A percentile compares a stretch with the other conserved stretches of the same genome.
Conservation (phyloP, 1,140 invertebrate genomes). For the Leptestheria dahalacensis region DNA sequence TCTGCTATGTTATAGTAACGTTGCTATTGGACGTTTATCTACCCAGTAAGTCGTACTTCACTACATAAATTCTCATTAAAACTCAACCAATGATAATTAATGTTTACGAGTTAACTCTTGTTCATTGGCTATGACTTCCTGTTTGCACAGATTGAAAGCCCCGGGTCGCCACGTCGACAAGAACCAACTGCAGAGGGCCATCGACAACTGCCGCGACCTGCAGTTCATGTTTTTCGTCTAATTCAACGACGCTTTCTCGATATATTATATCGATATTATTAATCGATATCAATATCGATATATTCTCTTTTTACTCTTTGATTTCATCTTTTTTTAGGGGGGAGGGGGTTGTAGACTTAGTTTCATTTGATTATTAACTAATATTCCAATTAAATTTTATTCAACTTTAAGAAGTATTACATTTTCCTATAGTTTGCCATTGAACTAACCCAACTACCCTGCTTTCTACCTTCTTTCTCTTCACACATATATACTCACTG, state of each 20-base stretch:
- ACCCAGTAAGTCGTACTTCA: neutral
- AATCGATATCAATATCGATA: neutral
- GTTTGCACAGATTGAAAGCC: neutral
- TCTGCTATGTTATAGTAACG: no score
- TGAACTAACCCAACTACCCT: no score
- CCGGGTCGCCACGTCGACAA: neutral
- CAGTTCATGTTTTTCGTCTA: slow-evolving; percentile 7
- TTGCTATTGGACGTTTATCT: no score
- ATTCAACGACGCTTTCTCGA: neutral
- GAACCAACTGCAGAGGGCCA: neutral
- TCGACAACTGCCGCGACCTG: slow-evolving; percentile 3
- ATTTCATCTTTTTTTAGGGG: no score
- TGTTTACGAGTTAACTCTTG: neutral
- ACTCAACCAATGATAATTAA: neutral
- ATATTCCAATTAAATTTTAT: no score
- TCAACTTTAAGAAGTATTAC: no score
- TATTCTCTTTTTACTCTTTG: neutral
- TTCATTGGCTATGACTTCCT: no score
- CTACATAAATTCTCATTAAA: neutral
- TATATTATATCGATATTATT: neutral
- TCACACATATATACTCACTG: no score
- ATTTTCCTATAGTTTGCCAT: no score
- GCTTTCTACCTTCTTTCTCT: no score
- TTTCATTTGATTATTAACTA: no score
- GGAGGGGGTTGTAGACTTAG: no score